Conservation (phyloP, 1,140 invertebrate species). For the Pseudachorutes palmiensis region DNA sequence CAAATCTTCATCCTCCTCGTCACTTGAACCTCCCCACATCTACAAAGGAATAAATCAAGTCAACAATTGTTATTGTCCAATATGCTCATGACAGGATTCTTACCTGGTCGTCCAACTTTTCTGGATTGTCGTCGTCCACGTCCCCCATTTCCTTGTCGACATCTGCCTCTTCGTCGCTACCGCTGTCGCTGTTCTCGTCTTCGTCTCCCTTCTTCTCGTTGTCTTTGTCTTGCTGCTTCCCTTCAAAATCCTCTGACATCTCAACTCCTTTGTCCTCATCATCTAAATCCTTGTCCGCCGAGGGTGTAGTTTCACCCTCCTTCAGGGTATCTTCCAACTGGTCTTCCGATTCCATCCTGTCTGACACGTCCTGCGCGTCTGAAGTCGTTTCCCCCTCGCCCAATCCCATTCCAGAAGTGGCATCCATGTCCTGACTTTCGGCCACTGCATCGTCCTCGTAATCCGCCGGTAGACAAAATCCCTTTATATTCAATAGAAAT, state of each 20-base stretch:
- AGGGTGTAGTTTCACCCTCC: slow-evolving; percentile 61
- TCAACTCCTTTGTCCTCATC: slow-evolving; percentile 91
- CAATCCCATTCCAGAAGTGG: slow-evolving; percentile 61
- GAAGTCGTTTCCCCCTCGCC: slow-evolving; percentile 67
- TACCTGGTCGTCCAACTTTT: slow-evolving; percentile 58
- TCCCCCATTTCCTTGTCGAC: slow-evolving; percentile 96
- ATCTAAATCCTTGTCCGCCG: slow-evolving; percentile 60
- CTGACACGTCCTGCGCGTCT: slow-evolving; percentile 89
- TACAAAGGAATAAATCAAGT: slow-evolving; percentile 43
- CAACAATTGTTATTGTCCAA: slow-evolving; percentile 28
- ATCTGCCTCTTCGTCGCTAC: slow-evolving; percentile 57
- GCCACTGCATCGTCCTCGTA: slow-evolving; percentile 50
- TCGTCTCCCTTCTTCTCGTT: slow-evolving; percentile 56
- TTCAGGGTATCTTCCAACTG: slow-evolving; percentile 81
- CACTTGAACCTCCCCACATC: slow-evolving; percentile 80
- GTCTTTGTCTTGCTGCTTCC: slow-evolving; percentile 72
- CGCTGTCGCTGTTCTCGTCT: slow-evolving; percentile 49
- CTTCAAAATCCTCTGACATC: slow-evolving; percentile 88
- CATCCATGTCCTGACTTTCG: slow-evolving; percentile 45
- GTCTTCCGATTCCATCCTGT: slow-evolving; percentile 85
- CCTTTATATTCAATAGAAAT: too few species aligned
- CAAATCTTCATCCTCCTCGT: slow-evolving; percentile 55
- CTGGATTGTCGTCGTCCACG: slow-evolving; percentile 62
- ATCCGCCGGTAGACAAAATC: slow-evolving; percentile 87
- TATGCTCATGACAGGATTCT: neutral